phyloP scores from a whole-genome alignment of 2,113 vertebrate genomes.

The Lophura nycthemera region DNA sequence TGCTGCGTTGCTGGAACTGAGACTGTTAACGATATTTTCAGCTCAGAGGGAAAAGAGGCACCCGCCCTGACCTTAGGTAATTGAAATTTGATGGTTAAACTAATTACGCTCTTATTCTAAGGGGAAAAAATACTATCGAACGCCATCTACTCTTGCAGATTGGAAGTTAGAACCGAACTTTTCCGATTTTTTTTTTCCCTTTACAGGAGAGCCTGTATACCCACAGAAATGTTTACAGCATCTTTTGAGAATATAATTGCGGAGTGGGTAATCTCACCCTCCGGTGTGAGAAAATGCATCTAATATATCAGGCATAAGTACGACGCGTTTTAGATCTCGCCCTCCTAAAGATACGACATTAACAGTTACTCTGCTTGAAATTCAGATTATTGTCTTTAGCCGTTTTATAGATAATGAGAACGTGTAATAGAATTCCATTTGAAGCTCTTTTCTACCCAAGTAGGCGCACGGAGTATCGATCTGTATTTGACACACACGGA shows the following conservation, averaged over 20 bases:
- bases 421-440: conserved; percentile 53
- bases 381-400: conserved; percentile 52
- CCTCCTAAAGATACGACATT: conserved; percentile 42
- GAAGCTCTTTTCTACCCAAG: conserved; percentile 63
- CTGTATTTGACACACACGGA: conserved; percentile 43
- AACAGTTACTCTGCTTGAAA: conserved; percentile 52
- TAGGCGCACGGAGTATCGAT: conserved; percentile 52
- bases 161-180: conserved; percentile 56
- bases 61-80: conserved; percentile 70
- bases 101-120: conserved; percentile 74
- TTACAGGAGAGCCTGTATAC: not conserved
- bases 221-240: conserved; percentile 14
- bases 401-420: conserved; percentile 43
- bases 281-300: not conserved
- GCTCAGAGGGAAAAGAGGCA: conserved; percentile 60
- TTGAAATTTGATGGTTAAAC: conserved; percentile 80
- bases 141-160: conserved; percentile 16
- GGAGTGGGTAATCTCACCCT: conserved; percentile 37
- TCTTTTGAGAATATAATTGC: conserved; percentile 37
- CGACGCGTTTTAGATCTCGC: conserved; percentile 29
- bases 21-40: conserved; percentile 63
- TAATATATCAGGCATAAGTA: conserved; percentile 48
- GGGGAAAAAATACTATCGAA: conserved; percentile 52
- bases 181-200: not conserved
- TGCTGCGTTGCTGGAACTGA: conserved; percentile 55